phyloP scores from a whole-genome alignment of 1,140 invertebrate genomes.

The Listronotus bonariensis region DNA sequence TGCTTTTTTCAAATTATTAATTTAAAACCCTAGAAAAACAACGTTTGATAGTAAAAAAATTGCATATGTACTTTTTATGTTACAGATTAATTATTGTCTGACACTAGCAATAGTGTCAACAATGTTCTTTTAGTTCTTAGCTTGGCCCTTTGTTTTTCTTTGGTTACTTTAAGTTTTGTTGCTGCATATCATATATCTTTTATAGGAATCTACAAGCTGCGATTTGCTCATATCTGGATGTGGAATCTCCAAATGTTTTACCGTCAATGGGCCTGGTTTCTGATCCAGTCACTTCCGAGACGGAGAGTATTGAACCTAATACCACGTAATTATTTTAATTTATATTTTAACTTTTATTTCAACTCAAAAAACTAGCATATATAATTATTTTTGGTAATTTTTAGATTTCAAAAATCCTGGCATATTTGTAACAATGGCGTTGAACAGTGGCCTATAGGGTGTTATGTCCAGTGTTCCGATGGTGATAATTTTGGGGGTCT shows the following conservation, averaged over 20 bases:
- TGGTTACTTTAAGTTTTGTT: no score
- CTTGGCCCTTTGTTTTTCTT: no score
- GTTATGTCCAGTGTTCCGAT: slow-evolving; percentile 69
- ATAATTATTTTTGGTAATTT: slow-evolving; percentile 8
- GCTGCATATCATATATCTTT: slow-evolving; percentile 3
- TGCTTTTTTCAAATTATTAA: no score
- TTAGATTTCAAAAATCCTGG: slow-evolving; percentile 79
- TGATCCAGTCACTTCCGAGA: slow-evolving; percentile 76
- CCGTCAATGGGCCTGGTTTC: slow-evolving; percentile 80
- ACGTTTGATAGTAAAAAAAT: no score
- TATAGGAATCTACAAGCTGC: slow-evolving; percentile 94
- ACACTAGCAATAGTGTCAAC: no score
- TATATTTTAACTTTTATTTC: background rate
- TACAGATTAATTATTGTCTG: no score
- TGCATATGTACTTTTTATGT: no score
- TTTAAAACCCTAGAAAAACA: no score
- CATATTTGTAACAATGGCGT: slow-evolving; percentile 78
- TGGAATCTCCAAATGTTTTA: slow-evolving; percentile 65
- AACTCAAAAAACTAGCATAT: background rate
- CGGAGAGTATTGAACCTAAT: slow-evolving; percentile 73
- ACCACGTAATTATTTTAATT: slow-evolving; percentile 57
- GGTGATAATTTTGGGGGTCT: slow-evolving; percentile 65
- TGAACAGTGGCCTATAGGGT: slow-evolving; percentile 78
- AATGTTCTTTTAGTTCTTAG: no score
- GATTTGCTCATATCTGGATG: slow-evolving; percentile 93